These are phyloP conservation scores for Ceratosolen solmsi DNA, from an alignment of 1,140 invertebrate genomes.

Conservation along the genomic window DNA sequence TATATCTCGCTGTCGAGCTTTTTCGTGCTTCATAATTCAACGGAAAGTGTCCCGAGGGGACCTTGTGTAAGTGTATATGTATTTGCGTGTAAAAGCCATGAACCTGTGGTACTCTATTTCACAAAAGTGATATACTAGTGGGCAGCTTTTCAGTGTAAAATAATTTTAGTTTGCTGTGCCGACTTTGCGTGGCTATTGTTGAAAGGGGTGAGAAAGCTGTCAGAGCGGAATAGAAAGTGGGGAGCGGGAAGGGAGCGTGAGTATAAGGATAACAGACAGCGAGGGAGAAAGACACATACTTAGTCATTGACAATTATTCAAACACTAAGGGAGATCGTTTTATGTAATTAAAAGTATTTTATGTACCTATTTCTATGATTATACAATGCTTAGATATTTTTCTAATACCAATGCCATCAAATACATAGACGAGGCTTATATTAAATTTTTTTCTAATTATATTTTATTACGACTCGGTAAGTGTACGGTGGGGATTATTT, in stretches of 20 bases:
- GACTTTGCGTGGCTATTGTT: neutral
- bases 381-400: too few relatives aligned
- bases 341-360: too few relatives aligned
- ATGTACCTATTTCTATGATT: too few relatives aligned
- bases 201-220: too few relatives aligned
- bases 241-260: neutral
- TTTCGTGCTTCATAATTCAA: conserved; percentile 38
- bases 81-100: neutral
- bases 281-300: too few relatives aligned
- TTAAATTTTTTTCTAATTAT: too few relatives aligned
- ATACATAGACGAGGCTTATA: too few relatives aligned
- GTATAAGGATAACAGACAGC: neutral
- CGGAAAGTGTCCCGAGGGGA: neutral
- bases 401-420: too few relatives aligned
- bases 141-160: neutral
- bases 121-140: conserved; percentile 8
- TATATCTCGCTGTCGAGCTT: neutral
- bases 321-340: too few relatives aligned
- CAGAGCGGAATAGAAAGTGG: neutral
- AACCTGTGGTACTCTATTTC: neutral
- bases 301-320: too few relatives aligned
- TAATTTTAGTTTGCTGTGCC: neutral
- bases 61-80: neutral
- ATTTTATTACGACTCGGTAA: too few relatives aligned
- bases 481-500: too few relatives aligned